A percentile compares a stretch with the other conserved stretches of the same genome.
These are phyloP conservation scores for Psittacula derbiana DNA, from an alignment of 2,797 vertebrate species.

Conservation along the genomic window DNA sequence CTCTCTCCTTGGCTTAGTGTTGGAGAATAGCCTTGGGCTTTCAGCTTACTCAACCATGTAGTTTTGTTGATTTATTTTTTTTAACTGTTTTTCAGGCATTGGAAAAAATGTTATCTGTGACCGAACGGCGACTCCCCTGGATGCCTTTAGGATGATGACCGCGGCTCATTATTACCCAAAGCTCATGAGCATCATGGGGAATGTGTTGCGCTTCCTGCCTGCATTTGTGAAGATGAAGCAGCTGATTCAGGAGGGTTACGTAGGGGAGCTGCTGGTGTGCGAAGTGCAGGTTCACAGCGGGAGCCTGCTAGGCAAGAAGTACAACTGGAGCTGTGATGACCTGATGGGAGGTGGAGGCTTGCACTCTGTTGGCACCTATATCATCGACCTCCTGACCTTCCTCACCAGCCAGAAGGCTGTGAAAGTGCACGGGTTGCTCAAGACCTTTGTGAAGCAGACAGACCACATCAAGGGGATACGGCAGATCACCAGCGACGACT, in stretches of 20 bases:
- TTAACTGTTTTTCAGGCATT: slow-evolving; percentile 82
- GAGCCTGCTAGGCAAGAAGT: slow-evolving; percentile 95
- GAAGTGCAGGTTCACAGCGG: slow-evolving; percentile 97
- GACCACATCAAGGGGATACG: slow-evolving; percentile 96
- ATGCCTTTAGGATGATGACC: slow-evolving; percentile 97
- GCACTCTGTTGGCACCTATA: slow-evolving; percentile 97
- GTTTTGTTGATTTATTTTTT: neutral
- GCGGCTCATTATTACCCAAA: slow-evolving; percentile 99
- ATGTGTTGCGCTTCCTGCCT: slow-evolving; percentile 93
- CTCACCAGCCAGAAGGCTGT: slow-evolving; percentile 91
- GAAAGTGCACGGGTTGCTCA: slow-evolving; percentile 95
- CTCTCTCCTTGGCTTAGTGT: neutral
- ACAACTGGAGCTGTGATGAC: slow-evolving; percentile 99
- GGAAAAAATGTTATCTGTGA: slow-evolving; percentile 99
- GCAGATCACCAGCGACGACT: slow-evolving; percentile 98
- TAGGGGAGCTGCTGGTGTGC: slow-evolving; percentile 93
- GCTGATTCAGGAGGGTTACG: slow-evolving; percentile 92
- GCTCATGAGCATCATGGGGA: slow-evolving; percentile 98
- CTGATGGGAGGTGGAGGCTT: slow-evolving; percentile 97
- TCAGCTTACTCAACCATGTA: neutral
- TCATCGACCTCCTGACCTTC: slow-evolving; percentile 96
- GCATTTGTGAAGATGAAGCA: slow-evolving; percentile 97
- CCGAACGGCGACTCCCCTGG: slow-evolving; percentile 92
- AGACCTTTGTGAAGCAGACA: slow-evolving; percentile 97
- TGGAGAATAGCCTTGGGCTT: neutral